phyloP scores from a whole-genome alignment of 2,113 vertebrate genomes.

The Zosterops japonicus region DNA sequence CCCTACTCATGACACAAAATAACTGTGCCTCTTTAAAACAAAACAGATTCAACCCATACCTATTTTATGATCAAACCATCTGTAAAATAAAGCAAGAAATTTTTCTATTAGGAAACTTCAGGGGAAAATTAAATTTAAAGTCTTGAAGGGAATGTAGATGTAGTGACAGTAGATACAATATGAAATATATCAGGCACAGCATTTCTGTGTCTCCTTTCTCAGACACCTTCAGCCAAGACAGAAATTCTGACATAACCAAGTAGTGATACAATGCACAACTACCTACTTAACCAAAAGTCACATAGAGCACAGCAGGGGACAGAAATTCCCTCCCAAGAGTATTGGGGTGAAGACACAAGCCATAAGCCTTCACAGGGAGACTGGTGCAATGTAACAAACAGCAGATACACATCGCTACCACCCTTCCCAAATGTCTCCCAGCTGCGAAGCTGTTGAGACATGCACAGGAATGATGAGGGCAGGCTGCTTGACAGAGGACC shows the following conservation, averaged over 20 bases:
- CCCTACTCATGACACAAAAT: neutral
- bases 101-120: neutral
- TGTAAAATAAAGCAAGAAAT: neutral
- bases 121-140: neutral
- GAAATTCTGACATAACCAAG: neutral
- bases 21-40: neutral
- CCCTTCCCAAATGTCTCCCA: neutral
- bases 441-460: constrained; percentile 23
- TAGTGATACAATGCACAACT: neutral
- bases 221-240: neutral
- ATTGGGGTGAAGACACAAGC: neutral
- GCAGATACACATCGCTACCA: neutral
- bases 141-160: neutral
- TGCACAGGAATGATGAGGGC: constrained; percentile 26
- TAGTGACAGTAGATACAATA: neutral
- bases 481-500: constrained; percentile 15
- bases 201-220: neutral
- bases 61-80: neutral
- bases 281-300: neutral
- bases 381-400: neutral
- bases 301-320: neutral
- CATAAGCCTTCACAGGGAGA: neutral
- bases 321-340: neutral
- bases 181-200: neutral
- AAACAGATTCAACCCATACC: neutral